Evolutionary conservation across 1,140 invertebrate species (phyloP).

Genomic region (Drosophila tristis): DNA sequence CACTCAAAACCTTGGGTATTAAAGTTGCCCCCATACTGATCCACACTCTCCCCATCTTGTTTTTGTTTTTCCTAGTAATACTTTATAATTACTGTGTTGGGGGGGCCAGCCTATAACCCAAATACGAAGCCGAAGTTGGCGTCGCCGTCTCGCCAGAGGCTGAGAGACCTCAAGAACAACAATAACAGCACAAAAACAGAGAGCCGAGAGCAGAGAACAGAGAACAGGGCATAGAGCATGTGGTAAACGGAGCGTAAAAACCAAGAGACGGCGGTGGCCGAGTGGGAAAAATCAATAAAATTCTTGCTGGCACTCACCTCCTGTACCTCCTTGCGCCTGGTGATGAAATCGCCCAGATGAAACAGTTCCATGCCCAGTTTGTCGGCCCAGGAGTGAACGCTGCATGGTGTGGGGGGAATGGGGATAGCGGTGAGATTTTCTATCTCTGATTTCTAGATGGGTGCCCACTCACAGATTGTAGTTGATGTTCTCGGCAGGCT

Average conservation of each 20-base stretch:
- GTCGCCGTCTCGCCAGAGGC: constrained; percentile 21
- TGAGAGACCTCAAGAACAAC: constrained; percentile 62
- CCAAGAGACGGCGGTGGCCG: constrained; percentile 14
- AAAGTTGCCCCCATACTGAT: constrained; percentile 29
- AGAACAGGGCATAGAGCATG: neutral
- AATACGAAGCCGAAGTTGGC: constrained; percentile 52
- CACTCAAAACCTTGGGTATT: too few relatives aligned
- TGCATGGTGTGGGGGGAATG: constrained; percentile 62
- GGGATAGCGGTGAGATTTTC: neutral
- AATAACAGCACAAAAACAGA: constrained; percentile 39
- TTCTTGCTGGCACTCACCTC: constrained; percentile 85
- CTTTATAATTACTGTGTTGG: constrained; percentile 59
- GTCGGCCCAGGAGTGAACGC: constrained; percentile 89
- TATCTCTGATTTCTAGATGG: neutral
- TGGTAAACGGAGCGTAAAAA: neutral
- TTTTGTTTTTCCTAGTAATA: constrained; percentile 40
- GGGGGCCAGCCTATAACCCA: constrained; percentile 70
- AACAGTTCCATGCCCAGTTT: constrained; percentile 89
- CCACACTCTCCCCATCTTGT: constrained; percentile 8
- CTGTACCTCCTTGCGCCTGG: constrained; percentile 89
- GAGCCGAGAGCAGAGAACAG: neutral
- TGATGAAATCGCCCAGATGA: constrained; percentile 89
- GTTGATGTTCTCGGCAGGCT: constrained; percentile 77
- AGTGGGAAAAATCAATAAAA: constrained; percentile 75
- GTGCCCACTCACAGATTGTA: constrained; percentile 77